Base-by-base conservation (phyloP, 2,888 invertebrate genomes). In the Epiblema foenella region DNA sequence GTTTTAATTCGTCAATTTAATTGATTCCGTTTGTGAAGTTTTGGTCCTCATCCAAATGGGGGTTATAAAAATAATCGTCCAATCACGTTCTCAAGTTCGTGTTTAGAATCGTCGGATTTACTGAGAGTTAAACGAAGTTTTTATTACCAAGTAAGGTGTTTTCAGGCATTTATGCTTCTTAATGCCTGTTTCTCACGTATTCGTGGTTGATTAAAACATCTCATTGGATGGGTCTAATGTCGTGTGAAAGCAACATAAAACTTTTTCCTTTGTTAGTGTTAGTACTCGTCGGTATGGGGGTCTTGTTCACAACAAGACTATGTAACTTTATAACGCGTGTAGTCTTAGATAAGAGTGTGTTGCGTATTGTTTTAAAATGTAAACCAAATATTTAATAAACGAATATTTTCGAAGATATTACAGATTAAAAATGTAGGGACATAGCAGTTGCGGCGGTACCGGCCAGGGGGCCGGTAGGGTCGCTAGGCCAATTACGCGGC, bases 71-170 rank as follows among this genome's bases (percentile, higher is more conserved):
- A 52, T 5, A 20, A 52, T 20, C 4, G 17, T 24, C 60, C 12
- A 49, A 54, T 49, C 57, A 57, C 24, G 68, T 46, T 29, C 15
- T 9, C 42, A 59, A 59, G 29, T 60, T 59, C 17, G 60, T 29
- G 59, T 60, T 68, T 60, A 33, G 51, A 49, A 51, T 49, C 37
- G 24, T n/a, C 2, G 29, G 2, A 4, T 17, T 51, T 39, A 20
- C 15, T 46, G 46, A 10, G 37, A 18, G 7, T 58, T 49, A 0
- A 51, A 51, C 20, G 66, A n/a, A 15, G n/a, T 49, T 57, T 52
- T 52, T 42, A 42, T 42, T 42, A 42, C 39, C 3, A 12, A 42
- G 12, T 42, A 12, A 42, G 39, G 39, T 12, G 12, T 12, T 12
- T 12, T 2, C 15, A 12, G 3, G 4, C 7, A 20, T n/a, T n/a